Percentiles rank a stretch among this genome's conserved stretches.
These are phyloP conservation scores for Eupsilia transversa DNA, from an alignment of 2,888 invertebrate species.

Conservation along the genomic window DNA sequence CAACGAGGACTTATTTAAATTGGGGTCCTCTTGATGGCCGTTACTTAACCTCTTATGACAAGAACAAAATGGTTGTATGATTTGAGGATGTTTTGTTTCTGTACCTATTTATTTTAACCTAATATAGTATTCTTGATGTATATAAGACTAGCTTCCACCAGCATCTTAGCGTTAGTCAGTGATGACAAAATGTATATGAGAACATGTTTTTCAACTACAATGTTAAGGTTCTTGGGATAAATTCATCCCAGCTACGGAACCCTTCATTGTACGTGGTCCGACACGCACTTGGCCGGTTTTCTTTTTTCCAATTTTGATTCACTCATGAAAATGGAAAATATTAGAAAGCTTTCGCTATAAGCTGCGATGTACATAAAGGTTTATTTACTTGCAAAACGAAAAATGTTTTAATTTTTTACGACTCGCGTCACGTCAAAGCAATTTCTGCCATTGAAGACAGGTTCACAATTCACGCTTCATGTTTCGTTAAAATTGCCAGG, in stretches of 20 bases:
- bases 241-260: too few species aligned
- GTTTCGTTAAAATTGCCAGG: constrained; percentile 21
- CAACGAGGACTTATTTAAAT: constrained; percentile 57
- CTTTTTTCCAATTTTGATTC: background rate
- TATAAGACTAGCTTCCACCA: too few species aligned
- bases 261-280: too few species aligned
- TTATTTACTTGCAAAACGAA: background rate
- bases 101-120: background rate
- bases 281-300: too few species aligned
- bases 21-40: constrained; percentile 34
- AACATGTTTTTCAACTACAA: too few species aligned
- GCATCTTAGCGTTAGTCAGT: too few species aligned
- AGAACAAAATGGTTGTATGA: constrained; percentile 28
- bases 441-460: constrained; percentile 10
- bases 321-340: constrained; percentile 1
- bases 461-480: constrained; percentile 42
- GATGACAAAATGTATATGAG: too few species aligned
- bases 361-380: background rate
- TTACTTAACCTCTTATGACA: constrained; percentile 46
- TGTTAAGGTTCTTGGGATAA: too few species aligned
- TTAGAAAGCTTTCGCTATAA: background rate
- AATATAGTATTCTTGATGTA: too few species aligned
- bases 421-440: background rate
- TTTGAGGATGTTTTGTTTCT: background rate
- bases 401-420: constrained; percentile 8